A percentile compares a stretch with the other conserved stretches of the same genome.
Conservation (phyloP, 2,113 vertebrate species). For the Dipodomys ordii region DNA sequence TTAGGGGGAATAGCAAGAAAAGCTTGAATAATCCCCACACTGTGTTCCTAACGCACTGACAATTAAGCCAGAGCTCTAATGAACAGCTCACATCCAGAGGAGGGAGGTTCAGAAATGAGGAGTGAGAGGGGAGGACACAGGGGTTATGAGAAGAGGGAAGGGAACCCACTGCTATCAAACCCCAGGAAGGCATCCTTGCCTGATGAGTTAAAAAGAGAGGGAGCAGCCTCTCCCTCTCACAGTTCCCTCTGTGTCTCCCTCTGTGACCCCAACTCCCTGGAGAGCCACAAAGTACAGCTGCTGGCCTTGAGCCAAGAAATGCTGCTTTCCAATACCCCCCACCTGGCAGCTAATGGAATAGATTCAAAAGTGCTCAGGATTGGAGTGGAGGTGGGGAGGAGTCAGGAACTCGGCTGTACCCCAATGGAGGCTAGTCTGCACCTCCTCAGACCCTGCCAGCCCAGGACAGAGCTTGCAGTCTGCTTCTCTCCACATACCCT, state of each 20-base stretch:
- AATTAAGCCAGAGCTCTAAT: not conserved
- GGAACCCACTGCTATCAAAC: not conserved
- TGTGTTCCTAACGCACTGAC: conserved; percentile 24
- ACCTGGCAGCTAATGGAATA: conserved; percentile 56
- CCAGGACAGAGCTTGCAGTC: not conserved
- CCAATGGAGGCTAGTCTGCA: not conserved
- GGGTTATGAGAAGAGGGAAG: not conserved
- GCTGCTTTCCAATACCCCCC: conserved; percentile 14
- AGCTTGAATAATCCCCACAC: conserved; percentile 26
- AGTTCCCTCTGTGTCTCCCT: conserved; percentile 2
- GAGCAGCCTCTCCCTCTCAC: not conserved
- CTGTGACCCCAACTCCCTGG: conserved; percentile 43
- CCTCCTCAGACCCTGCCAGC: not conserved
- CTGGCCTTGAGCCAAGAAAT: conserved; percentile 53
- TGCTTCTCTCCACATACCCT: not conserved
- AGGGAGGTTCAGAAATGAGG: not conserved
- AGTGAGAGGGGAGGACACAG: accelerated
- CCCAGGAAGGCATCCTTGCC: not conserved
- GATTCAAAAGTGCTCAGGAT: conserved; percentile 27
- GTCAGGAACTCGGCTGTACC: not conserved
- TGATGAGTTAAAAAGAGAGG: not conserved
- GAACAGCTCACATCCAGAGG: not conserved
- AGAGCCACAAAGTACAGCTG: conserved; percentile 60
- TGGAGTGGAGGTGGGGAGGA: conserved; percentile 10
- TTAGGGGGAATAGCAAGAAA: conserved; percentile 44